Conservation (phyloP, 2,113 vertebrate species). For the Mungos mungo region DNA sequence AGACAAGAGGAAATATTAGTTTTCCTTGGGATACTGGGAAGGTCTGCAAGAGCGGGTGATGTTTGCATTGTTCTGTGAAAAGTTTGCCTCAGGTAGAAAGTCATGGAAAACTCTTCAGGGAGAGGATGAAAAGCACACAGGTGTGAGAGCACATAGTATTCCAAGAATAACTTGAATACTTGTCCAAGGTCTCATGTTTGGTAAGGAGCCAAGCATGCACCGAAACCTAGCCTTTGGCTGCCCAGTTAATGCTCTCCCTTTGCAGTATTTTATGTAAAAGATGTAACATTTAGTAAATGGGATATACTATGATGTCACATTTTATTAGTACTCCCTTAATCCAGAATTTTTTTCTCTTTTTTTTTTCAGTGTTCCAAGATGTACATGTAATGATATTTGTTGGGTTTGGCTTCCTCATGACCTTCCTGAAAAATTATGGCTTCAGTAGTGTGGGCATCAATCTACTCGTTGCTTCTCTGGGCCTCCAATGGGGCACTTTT, state of each 20-base stretch:
- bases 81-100: neutral
- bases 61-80: neutral
- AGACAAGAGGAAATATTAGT: neutral
- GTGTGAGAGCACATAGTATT: neutral
- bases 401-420: conserved; percentile 98
- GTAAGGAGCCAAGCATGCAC: neutral
- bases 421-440: conserved; percentile 96
- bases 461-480: conserved; percentile 93
- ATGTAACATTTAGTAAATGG: neutral
- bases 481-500: conserved; percentile 95
- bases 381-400: conserved; percentile 98
- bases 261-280: neutral
- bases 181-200: neutral
- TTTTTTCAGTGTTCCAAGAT: conserved; percentile 94
- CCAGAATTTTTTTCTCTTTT: neutral
- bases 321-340: neutral
- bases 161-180: neutral
- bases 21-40: neutral
- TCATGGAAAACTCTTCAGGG: neutral
- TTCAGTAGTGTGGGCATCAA: conserved; percentile 96
- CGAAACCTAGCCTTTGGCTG: neutral
- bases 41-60: neutral
- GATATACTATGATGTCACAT: neutral
- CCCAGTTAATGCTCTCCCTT: neutral
- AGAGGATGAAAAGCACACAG: neutral